Base-by-base conservation (phyloP, 2,888 invertebrate species). In the Proisotoma minuta region DNA sequence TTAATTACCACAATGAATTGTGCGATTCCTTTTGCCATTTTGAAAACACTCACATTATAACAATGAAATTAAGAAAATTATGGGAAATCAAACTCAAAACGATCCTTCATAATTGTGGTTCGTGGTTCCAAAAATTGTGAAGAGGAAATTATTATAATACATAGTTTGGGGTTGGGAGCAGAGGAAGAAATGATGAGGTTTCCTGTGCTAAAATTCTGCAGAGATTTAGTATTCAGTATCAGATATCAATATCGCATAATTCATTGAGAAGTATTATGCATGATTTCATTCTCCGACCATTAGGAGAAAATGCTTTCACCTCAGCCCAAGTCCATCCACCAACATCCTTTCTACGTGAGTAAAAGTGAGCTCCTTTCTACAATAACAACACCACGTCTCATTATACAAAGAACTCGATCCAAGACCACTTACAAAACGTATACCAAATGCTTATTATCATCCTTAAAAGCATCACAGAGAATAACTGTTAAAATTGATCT, bases 1-100 rank as follows among this genome's bases (percentile, higher is more conserved):
- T 91, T 91, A 59, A 89, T 83, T 0, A 88, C 88, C 1, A 89
- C 89, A 69, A 90, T 79, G 71, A 89, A 84, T 79, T 87, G 87
- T 67, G 86, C 87, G 89, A 90, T 89, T 60, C 52, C 52, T 28
- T 29, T 56, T 22, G 56, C 56, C 56, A 56, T 56, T n/a, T n/a
- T n/a, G n/a, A n/a, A n/a, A n/a, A n/a, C n/a, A n/a, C n/a, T n/a
- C n/a, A n/a, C n/a, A n/a, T n/a, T n/a, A n/a, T n/a, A n/a, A n/a
- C n/a, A n/a, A n/a, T n/a, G n/a, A n/a, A n/a, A n/a, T n/a, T n/a
- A n/a, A n/a, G n/a, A n/a, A n/a, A n/a, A n/a, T n/a, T n/a, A n/a
- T n/a, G n/a, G n/a, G n/a, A n/a, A n/a, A n/a, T n/a, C n/a, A n/a
- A n/a, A n/a, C n/a, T n/a, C n/a, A n/a, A n/a, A n/a, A n/a, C n/a